These are phyloP conservation scores for Agrochola lychnidis DNA, from an alignment of 2,888 invertebrate genomes.

Conservation along the genomic window DNA sequence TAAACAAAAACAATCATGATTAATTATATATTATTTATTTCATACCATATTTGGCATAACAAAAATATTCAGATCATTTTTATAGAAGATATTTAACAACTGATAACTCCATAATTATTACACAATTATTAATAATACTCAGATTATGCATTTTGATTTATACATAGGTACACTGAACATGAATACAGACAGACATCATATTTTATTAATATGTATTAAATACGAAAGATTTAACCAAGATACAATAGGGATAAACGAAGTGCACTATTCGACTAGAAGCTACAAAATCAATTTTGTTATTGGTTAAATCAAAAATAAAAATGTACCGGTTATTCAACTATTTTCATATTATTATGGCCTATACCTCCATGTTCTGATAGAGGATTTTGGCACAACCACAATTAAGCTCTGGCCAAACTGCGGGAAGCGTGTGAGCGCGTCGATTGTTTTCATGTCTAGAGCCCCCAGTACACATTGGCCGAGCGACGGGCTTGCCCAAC, in stretches of 20 bases:
- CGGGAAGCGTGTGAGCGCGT: not conserved
- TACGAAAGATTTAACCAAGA: conserved; percentile 45
- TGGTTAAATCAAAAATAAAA: conserved; percentile 21
- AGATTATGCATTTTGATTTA: conserved; percentile 63
- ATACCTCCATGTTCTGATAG: conserved; percentile 18
- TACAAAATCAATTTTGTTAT: conserved; percentile 44
- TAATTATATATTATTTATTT: conserved; percentile 76
- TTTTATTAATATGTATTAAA: conserved; percentile 49
- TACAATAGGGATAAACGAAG: conserved; percentile 43
- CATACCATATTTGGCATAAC: conserved; percentile 84
- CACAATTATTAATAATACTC: conserved; percentile 64
- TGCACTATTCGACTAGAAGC: conserved; percentile 64
- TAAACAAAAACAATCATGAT: conserved; percentile 37
- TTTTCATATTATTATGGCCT: conserved; percentile 24
- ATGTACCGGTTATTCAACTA: conserved; percentile 9
- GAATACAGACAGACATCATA: conserved; percentile 55
- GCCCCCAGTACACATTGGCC: no score
- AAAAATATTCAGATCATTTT: conserved; percentile 87
- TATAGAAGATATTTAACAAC: conserved; percentile 74
- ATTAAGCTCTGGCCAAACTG: not conserved
- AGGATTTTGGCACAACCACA: conserved; percentile 48
- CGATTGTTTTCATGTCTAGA: not conserved
- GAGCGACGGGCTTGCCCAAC: no score
- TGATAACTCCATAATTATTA: conserved; percentile 68
- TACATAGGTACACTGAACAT: conserved; percentile 54